Evolutionary conservation across 2,113 vertebrate genomes (phyloP).

Genomic region (Hyaena hyaena): DNA sequence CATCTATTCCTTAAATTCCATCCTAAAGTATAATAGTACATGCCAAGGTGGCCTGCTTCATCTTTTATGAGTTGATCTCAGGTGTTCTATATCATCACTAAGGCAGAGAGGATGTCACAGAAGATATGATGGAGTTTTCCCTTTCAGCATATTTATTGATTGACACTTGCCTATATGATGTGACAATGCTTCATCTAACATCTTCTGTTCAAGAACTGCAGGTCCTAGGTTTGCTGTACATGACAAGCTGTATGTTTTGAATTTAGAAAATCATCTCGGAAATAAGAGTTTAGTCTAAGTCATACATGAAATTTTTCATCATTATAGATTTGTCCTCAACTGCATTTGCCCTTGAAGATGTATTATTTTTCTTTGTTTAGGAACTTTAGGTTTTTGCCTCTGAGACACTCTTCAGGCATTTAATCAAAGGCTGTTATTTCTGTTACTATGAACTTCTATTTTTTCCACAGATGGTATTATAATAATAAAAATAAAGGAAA

Average conservation of each 20-base stretch:
- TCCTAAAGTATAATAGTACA: not conserved
- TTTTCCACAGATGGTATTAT: slow-evolving; percentile 37
- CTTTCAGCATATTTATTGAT: not conserved
- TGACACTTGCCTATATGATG: not conserved
- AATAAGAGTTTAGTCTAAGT: not conserved
- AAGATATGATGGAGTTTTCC: not conserved
- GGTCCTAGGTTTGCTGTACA: not conserved
- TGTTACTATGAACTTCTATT: slow-evolving; percentile 53
- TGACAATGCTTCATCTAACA: not conserved
- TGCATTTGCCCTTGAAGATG: slow-evolving; percentile 65
- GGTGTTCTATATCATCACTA: not conserved
- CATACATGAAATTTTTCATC: slow-evolving; percentile 30
- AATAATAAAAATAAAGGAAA: slow-evolving; percentile 64
- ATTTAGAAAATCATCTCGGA: slow-evolving; percentile 35
- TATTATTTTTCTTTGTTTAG: slow-evolving; percentile 56
- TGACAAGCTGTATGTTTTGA: not conserved
- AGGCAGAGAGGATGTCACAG: not conserved
- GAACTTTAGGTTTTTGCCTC: slow-evolving; percentile 52
- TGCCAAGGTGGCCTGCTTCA: not conserved
- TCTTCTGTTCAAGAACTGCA: not conserved
- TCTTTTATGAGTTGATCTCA: not conserved
- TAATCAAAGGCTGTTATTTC: slow-evolving; percentile 67
- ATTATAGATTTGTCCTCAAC: slow-evolving; percentile 17
- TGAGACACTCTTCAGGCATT: slow-evolving; percentile 47
- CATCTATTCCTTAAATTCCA: not conserved